Conservation (phyloP, 1,140 invertebrate species). For the Drosophila kikkawai region DNA sequence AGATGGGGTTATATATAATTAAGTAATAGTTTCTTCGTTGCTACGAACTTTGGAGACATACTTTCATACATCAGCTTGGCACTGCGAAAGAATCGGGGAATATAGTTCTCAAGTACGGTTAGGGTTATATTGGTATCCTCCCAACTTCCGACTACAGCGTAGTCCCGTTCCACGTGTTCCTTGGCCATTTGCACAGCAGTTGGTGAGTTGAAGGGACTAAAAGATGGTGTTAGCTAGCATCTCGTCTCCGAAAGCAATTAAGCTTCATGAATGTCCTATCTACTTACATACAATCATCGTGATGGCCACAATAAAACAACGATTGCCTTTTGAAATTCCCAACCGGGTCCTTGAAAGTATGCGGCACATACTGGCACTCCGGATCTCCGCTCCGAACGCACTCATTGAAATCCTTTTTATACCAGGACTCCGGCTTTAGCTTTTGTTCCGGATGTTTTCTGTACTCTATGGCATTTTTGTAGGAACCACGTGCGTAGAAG, state of each 20-base stretch:
- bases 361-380: conserved; percentile 93
- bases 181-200: conserved; percentile 93
- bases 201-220: conserved; percentile 93
- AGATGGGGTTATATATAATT: not conserved
- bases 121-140: conserved; percentile 94
- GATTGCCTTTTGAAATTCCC: conserved; percentile 92
- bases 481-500: conserved; percentile 92
- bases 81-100: conserved; percentile 92
- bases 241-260: not conserved
- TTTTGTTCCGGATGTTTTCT: conserved; percentile 92
- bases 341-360: conserved; percentile 91
- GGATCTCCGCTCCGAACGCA: conserved; percentile 93
- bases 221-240: conserved; percentile 70
- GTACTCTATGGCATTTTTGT: conserved; percentile 94
- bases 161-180: conserved; percentile 92
- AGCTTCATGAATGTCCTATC: not conserved
- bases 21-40: too few relatives aligned
- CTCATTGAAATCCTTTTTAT: conserved; percentile 95
- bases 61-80: conserved; percentile 86
- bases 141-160: conserved; percentile 94
- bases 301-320: conserved; percentile 95
- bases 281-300: conserved; percentile 92
- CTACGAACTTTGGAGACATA: conserved; percentile 41
- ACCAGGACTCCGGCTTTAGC: conserved; percentile 92
- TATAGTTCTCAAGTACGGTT: conserved; percentile 92